Evolutionary conservation across 2,797 vertebrate genomes (phyloP).

Genomic region (Melanotaenia trifasciata): DNA sequence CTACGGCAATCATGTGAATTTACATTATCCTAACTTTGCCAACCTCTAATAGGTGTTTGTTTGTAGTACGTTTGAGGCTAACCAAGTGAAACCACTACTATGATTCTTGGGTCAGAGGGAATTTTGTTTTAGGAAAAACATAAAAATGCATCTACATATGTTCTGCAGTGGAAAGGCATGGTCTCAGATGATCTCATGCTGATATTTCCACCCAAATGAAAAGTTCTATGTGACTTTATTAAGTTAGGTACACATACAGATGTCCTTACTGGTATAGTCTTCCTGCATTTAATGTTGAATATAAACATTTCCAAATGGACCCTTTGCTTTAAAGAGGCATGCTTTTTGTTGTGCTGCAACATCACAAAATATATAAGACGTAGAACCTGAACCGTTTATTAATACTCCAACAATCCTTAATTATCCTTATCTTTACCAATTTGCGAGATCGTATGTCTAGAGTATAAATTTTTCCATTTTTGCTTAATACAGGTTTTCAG

Average conservation of each 20-base stretch:
- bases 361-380: not conserved
- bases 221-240: not conserved
- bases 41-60: not conserved
- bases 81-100: not conserved
- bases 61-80: not conserved
- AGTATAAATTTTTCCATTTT: not conserved
- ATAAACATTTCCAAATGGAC: constrained; percentile 2
- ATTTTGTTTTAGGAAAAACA: too few species aligned
- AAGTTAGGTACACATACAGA: not conserved
- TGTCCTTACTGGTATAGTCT: not conserved
- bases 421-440: constrained; percentile 16
- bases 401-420: constrained; percentile 2
- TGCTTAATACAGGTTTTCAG: too few species aligned
- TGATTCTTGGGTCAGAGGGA: not conserved
- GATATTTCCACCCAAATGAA: too few species aligned
- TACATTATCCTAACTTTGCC: not conserved
- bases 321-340: not conserved
- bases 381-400: not conserved
- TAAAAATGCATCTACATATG: too few species aligned
- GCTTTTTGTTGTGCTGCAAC: not conserved
- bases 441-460: not conserved
- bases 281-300: not conserved
- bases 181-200: too few species aligned
- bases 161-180: too few species aligned
- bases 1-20: too few species aligned